Evolutionary conservation across 2,888 invertebrate genomes (phyloP).

Genomic region (Thymelicus lineola): DNA sequence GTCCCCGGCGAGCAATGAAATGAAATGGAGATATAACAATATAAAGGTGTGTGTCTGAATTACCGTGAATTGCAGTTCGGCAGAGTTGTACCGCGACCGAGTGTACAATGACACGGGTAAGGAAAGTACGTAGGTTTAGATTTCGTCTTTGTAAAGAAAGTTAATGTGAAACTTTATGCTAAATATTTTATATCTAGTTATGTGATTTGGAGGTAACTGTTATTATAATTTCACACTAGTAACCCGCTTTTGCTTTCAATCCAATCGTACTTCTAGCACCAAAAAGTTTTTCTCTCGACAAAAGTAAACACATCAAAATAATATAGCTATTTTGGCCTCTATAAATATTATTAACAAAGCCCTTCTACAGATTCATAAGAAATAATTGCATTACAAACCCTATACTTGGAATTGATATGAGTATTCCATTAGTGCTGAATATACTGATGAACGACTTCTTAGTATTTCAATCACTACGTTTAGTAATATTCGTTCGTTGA

Average conservation of each 20-base stretch:
- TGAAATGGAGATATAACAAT: slow-evolving; percentile 78
- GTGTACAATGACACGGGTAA: slow-evolving; percentile 39
- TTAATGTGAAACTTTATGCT: too few species aligned
- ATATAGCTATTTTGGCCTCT: too few species aligned
- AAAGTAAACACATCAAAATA: too few species aligned
- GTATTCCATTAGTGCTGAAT: background rate
- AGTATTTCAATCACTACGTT: slow-evolving; percentile 22
- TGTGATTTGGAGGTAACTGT: too few species aligned
- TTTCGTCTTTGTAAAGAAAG: too few species aligned
- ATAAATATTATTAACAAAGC: too few species aligned
- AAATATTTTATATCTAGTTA: too few species aligned
- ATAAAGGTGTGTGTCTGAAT: slow-evolving; percentile 79
- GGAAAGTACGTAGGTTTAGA: slow-evolving; percentile 7
- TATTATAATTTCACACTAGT: background rate
- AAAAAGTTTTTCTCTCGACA: too few species aligned
- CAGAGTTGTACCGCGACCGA: slow-evolving; percentile 39
- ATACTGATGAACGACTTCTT: slow-evolving; percentile 20
- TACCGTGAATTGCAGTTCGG: slow-evolving; percentile 72
- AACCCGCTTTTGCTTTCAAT: background rate
- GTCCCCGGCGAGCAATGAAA: slow-evolving; percentile 81
- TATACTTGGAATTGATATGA: background rate
- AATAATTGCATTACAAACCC: too few species aligned
- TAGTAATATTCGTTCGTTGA: slow-evolving; percentile 12
- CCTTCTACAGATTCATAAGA: too few species aligned
- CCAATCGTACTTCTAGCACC: background rate